phyloP scores from a whole-genome alignment of 2,113 vertebrate species.

The Paraplagusia blochii region DNA sequence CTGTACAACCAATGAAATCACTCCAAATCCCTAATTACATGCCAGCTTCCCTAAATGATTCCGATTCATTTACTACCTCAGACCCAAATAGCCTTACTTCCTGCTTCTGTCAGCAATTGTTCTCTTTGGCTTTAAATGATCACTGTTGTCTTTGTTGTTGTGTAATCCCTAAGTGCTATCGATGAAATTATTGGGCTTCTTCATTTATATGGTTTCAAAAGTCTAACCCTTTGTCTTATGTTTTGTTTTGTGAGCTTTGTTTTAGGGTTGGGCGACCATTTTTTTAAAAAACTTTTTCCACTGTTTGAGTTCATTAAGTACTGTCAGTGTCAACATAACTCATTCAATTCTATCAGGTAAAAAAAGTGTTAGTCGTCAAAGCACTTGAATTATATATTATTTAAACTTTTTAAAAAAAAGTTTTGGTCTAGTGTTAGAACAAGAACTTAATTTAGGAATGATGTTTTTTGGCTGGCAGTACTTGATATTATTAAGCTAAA shows the following conservation, averaged over 20 bases:
- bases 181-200: slow-evolving; percentile 37
- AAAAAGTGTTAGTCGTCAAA: no score
- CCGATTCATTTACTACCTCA: slow-evolving; percentile 39
- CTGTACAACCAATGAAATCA: slow-evolving; percentile 24
- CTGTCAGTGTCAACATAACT: no score
- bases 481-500: no score
- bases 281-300: background rate
- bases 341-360: no score
- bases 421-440: no score
- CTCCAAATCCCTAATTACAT: slow-evolving; percentile 33
- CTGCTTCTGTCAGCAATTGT: slow-evolving; percentile 51
- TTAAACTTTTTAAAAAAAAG: no score
- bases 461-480: no score
- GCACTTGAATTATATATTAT: no score
- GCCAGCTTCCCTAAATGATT: slow-evolving; percentile 32
- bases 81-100: slow-evolving; percentile 42
- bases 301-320: background rate
- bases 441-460: no score
- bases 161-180: slow-evolving; percentile 25
- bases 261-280: slow-evolving; percentile 39
- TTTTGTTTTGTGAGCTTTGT: slow-evolving; percentile 19
- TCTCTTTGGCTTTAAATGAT: slow-evolving; percentile 41
- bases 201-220: slow-evolving; percentile 29
- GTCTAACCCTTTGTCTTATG: slow-evolving; percentile 49
- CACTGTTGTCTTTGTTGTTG: slow-evolving; percentile 27